These are phyloP conservation scores for Campylomormyrus numenius DNA, from an alignment of 2,113 vertebrate genomes.

Conservation along the genomic window DNA sequence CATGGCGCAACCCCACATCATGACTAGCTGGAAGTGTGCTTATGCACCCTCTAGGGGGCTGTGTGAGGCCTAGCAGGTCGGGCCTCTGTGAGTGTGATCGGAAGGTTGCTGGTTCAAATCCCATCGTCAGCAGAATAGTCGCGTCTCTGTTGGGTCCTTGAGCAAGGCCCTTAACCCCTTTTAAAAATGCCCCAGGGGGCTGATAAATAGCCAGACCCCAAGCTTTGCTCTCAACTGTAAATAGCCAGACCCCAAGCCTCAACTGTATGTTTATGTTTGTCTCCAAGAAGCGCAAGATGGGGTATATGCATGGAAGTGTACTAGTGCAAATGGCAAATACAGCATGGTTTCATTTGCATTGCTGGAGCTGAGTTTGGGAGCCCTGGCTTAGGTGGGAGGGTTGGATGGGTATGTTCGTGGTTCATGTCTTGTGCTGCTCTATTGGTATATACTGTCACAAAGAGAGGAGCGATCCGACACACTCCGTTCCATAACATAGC, in stretches of 20 bases:
- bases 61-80: not conserved
- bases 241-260: not conserved
- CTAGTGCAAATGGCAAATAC: not conserved
- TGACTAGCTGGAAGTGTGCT: not conserved
- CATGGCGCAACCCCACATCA: not conserved
- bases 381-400: not conserved
- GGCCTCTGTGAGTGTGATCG: not conserved
- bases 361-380: not conserved
- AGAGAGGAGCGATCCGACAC: not conserved
- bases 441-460: not conserved
- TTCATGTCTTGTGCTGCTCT: not conserved
- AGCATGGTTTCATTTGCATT: not conserved
- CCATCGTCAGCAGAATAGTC: not conserved
- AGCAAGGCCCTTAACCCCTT: not conserved
- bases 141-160: not conserved
- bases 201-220: not conserved
- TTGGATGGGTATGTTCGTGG: not conserved
- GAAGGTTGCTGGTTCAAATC: not conserved
- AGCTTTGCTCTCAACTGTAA: not conserved
- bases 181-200: not conserved
- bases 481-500: not conserved
- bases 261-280: not conserved
- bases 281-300: not conserved
- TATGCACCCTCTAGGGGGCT: not conserved
- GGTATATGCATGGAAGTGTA: not conserved